phyloP scores from a whole-genome alignment of 2,888 invertebrate genomes.

The Pandemis heparana region DNA sequence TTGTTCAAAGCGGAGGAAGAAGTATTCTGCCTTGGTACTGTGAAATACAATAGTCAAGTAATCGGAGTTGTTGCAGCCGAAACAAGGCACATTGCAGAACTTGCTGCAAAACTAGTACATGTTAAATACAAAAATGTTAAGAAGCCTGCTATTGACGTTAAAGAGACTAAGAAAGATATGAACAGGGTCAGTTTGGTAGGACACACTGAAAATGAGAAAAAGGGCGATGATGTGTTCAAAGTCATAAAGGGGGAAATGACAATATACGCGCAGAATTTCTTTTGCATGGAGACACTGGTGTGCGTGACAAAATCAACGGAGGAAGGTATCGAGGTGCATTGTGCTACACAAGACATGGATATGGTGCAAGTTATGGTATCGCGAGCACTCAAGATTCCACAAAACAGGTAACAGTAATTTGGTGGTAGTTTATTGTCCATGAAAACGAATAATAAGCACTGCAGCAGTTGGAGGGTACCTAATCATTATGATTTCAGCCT shows the following conservation, averaged over 20 bases:
- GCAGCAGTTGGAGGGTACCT: too few species aligned
- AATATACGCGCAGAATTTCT: slow-evolving; percentile 88
- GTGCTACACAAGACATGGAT: slow-evolving; percentile 87
- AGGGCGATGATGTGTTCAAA: slow-evolving; percentile 68
- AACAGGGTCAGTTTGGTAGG: slow-evolving; percentile 49
- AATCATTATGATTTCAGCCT: too few species aligned
- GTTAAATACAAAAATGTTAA: slow-evolving; percentile 78
- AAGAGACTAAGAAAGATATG: slow-evolving; percentile 51
- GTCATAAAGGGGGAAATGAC: slow-evolving; percentile 79
- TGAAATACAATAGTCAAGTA: slow-evolving; percentile 42
- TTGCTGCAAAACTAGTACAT: slow-evolving; percentile 84
- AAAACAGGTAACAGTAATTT: slow-evolving; percentile 80
- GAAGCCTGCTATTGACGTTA: slow-evolving; percentile 60
- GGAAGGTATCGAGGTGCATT: slow-evolving; percentile 88
- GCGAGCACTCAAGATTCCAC: slow-evolving; percentile 81
- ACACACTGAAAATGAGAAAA: slow-evolving; percentile 50
- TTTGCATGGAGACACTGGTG: slow-evolving; percentile 89
- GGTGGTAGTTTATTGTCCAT: background rate
- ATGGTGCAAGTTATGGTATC: slow-evolving; percentile 82
- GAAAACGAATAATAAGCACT: too few species aligned
- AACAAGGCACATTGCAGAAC: slow-evolving; percentile 78
- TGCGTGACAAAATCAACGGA: slow-evolving; percentile 88
- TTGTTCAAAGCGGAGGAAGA: slow-evolving; percentile 34
- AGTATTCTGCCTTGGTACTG: slow-evolving; percentile 63
- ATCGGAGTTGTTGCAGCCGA: slow-evolving; percentile 80